These are phyloP conservation scores for Catocala nupta DNA, from an alignment of 2,888 invertebrate genomes.

Conservation along the genomic window DNA sequence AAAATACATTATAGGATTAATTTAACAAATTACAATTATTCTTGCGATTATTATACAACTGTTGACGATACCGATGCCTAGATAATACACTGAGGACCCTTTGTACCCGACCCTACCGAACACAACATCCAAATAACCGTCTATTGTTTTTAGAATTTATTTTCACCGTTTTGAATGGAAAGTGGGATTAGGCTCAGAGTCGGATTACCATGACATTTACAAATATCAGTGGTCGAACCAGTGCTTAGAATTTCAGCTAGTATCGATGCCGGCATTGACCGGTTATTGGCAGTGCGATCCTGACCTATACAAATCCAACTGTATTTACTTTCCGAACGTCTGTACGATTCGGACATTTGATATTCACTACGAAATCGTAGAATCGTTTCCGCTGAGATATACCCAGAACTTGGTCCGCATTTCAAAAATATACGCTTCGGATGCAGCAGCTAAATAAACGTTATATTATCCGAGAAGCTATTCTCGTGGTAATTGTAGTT, in stretches of 20 bases:
- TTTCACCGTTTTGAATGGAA: slow-evolving; percentile 36
- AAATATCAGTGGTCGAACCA: slow-evolving; percentile 40
- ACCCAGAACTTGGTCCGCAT: slow-evolving; percentile 37
- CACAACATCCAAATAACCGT: slow-evolving; percentile 33
- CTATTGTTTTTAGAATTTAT: slow-evolving; percentile 50
- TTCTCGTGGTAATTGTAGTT: slow-evolving; percentile 17
- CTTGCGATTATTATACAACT: slow-evolving; percentile 33
- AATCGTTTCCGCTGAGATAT: slow-evolving; percentile 59
- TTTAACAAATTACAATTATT: slow-evolving; percentile 41
- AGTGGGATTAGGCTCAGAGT: slow-evolving; percentile 38
- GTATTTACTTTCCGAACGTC: slow-evolving; percentile 60
- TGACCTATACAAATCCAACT: slow-evolving; percentile 59
- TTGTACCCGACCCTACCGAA: slow-evolving; percentile 22
- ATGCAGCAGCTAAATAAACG: slow-evolving; percentile 15
- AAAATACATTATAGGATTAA: slow-evolving; percentile 36
- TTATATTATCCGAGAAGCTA: not conserved
- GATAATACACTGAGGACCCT: slow-evolving; percentile 30
- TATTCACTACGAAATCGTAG: slow-evolving; percentile 63
- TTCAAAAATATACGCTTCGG: slow-evolving; percentile 23
- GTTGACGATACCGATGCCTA: slow-evolving; percentile 27
- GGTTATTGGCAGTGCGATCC: slow-evolving; percentile 57
- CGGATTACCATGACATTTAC: slow-evolving; percentile 45
- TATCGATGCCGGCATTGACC: slow-evolving; percentile 31
- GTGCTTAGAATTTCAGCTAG: slow-evolving; percentile 38
- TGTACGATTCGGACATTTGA: slow-evolving; percentile 60